Evolutionary conservation across 2,888 invertebrate genomes (phyloP), one percentile per base, ranked within the genome.

Genomic region (Clistopyga incitator): DNA sequence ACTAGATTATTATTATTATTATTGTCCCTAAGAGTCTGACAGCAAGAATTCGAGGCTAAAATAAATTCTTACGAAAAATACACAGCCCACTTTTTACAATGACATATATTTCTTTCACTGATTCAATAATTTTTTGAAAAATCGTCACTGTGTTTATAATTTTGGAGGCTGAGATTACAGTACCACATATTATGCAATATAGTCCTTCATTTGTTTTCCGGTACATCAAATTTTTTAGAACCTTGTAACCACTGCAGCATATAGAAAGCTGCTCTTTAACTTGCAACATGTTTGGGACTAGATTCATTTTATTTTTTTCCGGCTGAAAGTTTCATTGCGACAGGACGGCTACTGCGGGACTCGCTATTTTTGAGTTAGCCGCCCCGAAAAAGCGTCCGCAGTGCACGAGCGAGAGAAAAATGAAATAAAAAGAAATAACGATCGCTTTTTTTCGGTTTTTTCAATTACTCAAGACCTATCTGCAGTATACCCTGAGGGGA

Each of bases 381-480:
- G 47, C 47, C 47, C 47, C 45, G 47, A 13, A 20, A 42, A 13
- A 42, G 42, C 42, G 42, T 65, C 64, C 64, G 18, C 25, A n/a
- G 59, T 3, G 20, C 13, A 4, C 29, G 10, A 34, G n/a, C 1
- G n/a, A 18, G 4, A 34, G 18, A 42, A 64, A 18, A n/a, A n/a
- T n/a, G n/a, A n/a, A n/a, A n/a, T n/a, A n/a, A n/a, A n/a, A n/a
- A n/a, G n/a, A 45, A 47, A 67, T 25, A 67, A 25, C 47, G 25
- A 29, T 11, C 8, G 61, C 47, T 74, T 74, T 61, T 72, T 74
- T 23, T 34, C 18, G n/a, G 61, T 59, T 71, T 59, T 74, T 74
- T 61, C 74, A 74, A 74, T 74, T 74, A 74, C 74, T 74, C 74
- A 59, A 47, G 74, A 47, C 59, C 59, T 74, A 74, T 74, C 61